Evolutionary conservation across 2,113 vertebrate species (phyloP).

Genomic region (Suncus etruscus): DNA sequence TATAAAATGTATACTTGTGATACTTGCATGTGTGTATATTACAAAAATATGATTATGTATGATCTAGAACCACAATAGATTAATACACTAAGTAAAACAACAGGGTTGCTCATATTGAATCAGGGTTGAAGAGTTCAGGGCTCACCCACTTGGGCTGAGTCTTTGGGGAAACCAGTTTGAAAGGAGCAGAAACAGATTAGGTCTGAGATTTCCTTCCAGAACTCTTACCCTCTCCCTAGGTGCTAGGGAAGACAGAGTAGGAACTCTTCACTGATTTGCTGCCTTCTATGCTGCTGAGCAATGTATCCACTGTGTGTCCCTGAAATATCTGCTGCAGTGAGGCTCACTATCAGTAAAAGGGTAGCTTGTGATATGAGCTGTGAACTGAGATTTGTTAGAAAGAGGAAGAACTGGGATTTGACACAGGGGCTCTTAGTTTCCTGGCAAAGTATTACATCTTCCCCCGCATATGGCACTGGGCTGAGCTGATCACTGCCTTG

Average conservation of each 20-base stretch:
- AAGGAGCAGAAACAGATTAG: not conserved
- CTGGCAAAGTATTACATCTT: not conserved
- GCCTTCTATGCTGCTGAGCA: not conserved
- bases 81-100: constrained; percentile 9
- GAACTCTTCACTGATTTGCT: not conserved
- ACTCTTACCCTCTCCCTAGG: not conserved
- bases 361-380: not conserved
- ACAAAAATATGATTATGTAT: not conserved
- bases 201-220: constrained; percentile 2
- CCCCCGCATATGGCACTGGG: not conserved
- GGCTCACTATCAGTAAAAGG: not conserved
- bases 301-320: not conserved
- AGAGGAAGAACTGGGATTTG: not conserved
- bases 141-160: not conserved
- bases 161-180: constrained; percentile 16
- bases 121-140: not conserved
- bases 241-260: not conserved
- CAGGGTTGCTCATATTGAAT: not conserved
- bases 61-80: not conserved
- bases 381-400: not conserved
- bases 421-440: constrained; percentile 4
- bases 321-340: constrained; percentile 15
- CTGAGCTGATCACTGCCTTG: not conserved
- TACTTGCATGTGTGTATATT: not conserved
- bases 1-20: too few relatives aligned